Base-by-base conservation (phyloP, 2,888 invertebrate species). In the Drosophila algonquin region DNA sequence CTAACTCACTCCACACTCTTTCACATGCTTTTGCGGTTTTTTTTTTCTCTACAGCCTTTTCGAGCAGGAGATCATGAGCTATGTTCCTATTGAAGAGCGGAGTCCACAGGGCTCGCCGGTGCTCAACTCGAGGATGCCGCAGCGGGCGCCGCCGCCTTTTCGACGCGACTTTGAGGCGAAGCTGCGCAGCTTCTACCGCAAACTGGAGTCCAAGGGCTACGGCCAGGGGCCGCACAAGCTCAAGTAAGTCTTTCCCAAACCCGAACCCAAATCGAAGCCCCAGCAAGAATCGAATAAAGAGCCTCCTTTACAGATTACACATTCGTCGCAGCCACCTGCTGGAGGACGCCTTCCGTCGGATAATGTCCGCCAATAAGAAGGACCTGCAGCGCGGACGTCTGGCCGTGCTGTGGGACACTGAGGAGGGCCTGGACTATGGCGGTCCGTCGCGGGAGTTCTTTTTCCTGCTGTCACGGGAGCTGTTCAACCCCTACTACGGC, bases 51-150 rank as follows among this genome's bases (percentile, higher is more conserved):
- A 53, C 94, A 98, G 98, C 94, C 95, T 98, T 90, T 98, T 98
- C 94, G 98, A 99, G 93, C 97, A 98, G 94, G 98, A 98, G 94
- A 98, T 98, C 91, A 98, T 98, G 98, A 98, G 98, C 86, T 98
- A 98, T 93, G 97, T 98, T 90, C 98, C 97, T 75, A 93, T 94
- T 79, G 93, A 93, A 78, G 93, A 93, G 80, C 89, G 91, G 81
- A 90, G 92, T 52, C 95, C 96, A 74, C 93, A 94, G 69, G 92
- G 92, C 52, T 97, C 97, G 1, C 98, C 97, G 9, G 96, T 96
- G 55, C 93, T 96, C 65, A 92, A 84, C 67, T 94, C 97, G 30
- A 94, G 96, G 75, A 94, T 94, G 79, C 94, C 95, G 53, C 96
- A 95, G 76, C 94, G 98, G 48, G 97, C 97, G 10, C 97, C 97